phyloP scores from a whole-genome alignment of 1,140 invertebrate species.

The Drosophila nannoptera region DNA sequence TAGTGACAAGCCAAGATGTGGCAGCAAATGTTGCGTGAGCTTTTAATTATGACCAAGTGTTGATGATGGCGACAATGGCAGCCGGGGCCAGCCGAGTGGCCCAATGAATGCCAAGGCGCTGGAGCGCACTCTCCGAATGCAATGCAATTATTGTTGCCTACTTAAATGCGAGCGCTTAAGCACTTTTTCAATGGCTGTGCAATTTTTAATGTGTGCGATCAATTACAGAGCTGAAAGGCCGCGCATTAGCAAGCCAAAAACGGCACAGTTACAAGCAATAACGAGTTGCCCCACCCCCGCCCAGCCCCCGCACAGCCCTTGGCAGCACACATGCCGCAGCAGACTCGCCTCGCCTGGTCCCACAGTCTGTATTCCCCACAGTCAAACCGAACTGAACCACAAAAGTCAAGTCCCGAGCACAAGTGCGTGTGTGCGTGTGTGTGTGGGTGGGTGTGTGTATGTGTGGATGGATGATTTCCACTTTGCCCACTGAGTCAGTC shows the following conservation, averaged over 20 bases:
- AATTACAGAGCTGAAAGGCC: slow-evolving; percentile 44
- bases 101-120: slow-evolving; percentile 11
- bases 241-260: slow-evolving; percentile 34
- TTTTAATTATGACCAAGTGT: slow-evolving; percentile 52
- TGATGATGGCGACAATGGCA: slow-evolving; percentile 38
- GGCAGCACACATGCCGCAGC: not conserved
- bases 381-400: slow-evolving; percentile 36
- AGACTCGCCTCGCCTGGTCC: not conserved
- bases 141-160: slow-evolving; percentile 34
- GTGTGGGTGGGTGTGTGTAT: not conserved
- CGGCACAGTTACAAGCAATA: slow-evolving; percentile 63
- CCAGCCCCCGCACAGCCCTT: too few relatives aligned
- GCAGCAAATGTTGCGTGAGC: slow-evolving; percentile 46
- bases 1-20: slow-evolving; percentile 52
- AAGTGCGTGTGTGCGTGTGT: slow-evolving; percentile 2
- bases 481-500: slow-evolving; percentile 42
- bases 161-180: slow-evolving; percentile 43
- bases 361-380: slow-evolving; percentile 8
- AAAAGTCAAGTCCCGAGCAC: slow-evolving; percentile 45
- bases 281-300: slow-evolving; percentile 34
- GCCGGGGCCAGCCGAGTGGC: slow-evolving; percentile 25
- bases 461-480: slow-evolving; percentile 42
- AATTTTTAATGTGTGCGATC: slow-evolving; percentile 57
- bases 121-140: not conserved
- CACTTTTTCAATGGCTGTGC: slow-evolving; percentile 39